Evolutionary conservation across 2,888 invertebrate species (phyloP).

Genomic region (Hecatera dysodea): DNA sequence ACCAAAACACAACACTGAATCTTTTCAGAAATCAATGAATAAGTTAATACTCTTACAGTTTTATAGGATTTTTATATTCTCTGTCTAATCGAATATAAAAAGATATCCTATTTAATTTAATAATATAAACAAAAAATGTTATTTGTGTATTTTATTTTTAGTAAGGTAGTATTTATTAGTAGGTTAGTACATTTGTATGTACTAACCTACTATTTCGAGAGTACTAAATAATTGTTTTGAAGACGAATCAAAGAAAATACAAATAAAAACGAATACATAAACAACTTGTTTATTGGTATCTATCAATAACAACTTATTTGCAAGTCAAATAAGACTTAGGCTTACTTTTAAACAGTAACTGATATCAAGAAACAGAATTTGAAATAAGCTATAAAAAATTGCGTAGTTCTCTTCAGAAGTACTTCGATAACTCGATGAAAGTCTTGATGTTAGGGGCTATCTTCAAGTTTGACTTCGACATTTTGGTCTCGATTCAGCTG

Average conservation of each 20-base stretch:
- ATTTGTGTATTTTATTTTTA: too few species aligned
- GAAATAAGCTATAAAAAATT: conserved; percentile 71
- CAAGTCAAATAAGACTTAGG: conserved; percentile 45
- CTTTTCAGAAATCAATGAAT: background rate
- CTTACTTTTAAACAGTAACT: conserved; percentile 40
- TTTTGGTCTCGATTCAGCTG: conserved; percentile 67
- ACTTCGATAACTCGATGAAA: conserved; percentile 75
- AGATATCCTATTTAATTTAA: too few species aligned
- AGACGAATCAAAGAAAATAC: background rate
- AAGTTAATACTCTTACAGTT: background rate
- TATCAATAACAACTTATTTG: conserved; percentile 15
- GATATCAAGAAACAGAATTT: conserved; percentile 69
- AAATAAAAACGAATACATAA: conserved; percentile 7
- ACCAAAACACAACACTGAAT: background rate
- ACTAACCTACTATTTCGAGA: background rate
- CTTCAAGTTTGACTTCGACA: conserved; percentile 67
- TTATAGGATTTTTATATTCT: too few species aligned
- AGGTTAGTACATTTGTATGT: too few species aligned
- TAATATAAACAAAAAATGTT: too few species aligned
- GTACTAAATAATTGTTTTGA: background rate
- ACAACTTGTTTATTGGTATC: background rate
- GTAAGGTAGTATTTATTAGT: too few species aligned
- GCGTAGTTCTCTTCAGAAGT: conserved; percentile 68
- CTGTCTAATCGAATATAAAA: too few species aligned
- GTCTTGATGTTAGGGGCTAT: conserved; percentile 66